Conservation (phyloP, 2,113 vertebrate species). For the Geothlypis trichas region DNA sequence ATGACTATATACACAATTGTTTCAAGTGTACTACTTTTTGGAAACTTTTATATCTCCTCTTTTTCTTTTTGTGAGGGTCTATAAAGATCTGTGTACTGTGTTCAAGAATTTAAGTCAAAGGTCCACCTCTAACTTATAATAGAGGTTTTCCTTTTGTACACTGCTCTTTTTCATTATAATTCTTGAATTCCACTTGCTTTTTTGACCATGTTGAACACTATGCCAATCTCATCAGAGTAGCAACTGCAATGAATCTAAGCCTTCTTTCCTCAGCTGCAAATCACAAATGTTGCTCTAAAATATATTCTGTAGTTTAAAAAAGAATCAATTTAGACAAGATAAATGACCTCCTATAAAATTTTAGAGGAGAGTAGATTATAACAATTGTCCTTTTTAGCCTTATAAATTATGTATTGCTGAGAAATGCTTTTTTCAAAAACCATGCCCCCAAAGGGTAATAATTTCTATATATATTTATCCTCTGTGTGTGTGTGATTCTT, state of each 20-base stretch:
- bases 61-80: neutral
- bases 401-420: conserved; percentile 47
- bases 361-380: conserved; percentile 14
- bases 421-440: conserved; percentile 36
- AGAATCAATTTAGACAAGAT: conserved; percentile 20
- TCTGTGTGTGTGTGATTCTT: neutral
- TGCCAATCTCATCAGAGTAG: neutral
- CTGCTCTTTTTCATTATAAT: neutral
- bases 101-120: neutral
- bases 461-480: conserved; percentile 41
- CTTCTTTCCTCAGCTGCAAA: neutral
- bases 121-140: neutral
- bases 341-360: conserved; percentile 1
- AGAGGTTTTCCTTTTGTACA: neutral
- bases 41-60: neutral
- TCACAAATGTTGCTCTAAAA: neutral
- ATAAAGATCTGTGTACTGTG: neutral
- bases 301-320: conserved; percentile 8
- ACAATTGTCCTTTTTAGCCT: conserved; percentile 23
- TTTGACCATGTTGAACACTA: neutral
- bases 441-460: neutral
- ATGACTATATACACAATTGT: neutral
- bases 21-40: neutral
- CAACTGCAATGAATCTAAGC: neutral
- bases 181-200: neutral